Evolutionary conservation across 2,888 invertebrate species (phyloP), one percentile per base, ranked within the genome.

Genomic region (Leucophenga maculata): DNA sequence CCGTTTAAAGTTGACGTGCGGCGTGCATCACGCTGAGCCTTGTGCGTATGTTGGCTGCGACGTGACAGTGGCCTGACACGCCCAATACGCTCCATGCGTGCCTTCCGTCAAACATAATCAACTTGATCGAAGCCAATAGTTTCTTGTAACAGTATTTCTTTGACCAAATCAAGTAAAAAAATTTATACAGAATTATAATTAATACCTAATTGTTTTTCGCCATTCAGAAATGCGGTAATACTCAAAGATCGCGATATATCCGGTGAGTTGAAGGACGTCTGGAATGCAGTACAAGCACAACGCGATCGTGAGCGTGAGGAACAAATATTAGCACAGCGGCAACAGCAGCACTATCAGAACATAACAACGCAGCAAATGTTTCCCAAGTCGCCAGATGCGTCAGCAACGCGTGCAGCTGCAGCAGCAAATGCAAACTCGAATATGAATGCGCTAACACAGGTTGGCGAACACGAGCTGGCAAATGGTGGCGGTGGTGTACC

Each of bases 231-330:
- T 78, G 91, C 92, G 1, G 85, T 91, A 14, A 92, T 93, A 74
- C 84, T 93, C 39, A 92, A 91, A 78, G 93, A 93, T 80, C 89
- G 93, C 26, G 93, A 93, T 84, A 89, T 93, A 71, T 92, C 93
- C 0, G 94, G 93, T 0, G 93, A 93, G 84, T 86, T 93, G 22
- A 93, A 93, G 83, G 93, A 93, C 83, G 92, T 93, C 1, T 93
- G 93, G 93, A 91, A 92, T 18, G 92, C 92, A 0, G 93, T 93
- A 1, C 93, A 93, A 75, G 88, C 87, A 11, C 88, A 88, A 74
- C 80, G 88, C n/a, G 88, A 88, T 78, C 85, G 88, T 6, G 88
- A 88, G 73, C 84, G 88, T 6, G 88, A 88, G 68, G 88, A 88
- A 68, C 88, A 88, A 81, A 85, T 88, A 75, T 71, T 87, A 32